phyloP scores from a whole-genome alignment of 2,113 vertebrate genomes.

The Burhinus bistriatus region DNA sequence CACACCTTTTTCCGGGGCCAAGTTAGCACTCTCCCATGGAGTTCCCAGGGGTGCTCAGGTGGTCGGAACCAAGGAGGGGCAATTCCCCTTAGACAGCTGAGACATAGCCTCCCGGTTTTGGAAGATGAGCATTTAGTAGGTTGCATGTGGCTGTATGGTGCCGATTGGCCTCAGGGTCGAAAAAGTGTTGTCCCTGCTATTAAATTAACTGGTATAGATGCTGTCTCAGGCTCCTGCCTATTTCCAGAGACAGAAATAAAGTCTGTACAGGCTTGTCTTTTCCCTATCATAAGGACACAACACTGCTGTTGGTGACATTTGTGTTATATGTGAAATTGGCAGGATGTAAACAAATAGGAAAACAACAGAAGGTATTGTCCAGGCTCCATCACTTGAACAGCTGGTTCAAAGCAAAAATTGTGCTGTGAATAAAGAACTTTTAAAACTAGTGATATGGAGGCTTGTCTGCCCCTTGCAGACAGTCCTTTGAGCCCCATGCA shows the following conservation, averaged over 20 bases:
- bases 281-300: background rate
- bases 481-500: background rate
- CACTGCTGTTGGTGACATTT: background rate
- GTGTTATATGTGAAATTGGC: background rate
- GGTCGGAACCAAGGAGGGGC: background rate
- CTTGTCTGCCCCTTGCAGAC: background rate
- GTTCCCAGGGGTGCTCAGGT: background rate
- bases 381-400: constrained; percentile 3
- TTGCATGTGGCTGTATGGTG: background rate
- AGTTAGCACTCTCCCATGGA: background rate
- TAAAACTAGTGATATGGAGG: background rate
- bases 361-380: constrained; percentile 45
- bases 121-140: background rate
- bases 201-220: background rate
- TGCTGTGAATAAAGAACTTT: background rate
- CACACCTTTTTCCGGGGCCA: background rate
- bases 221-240: background rate
- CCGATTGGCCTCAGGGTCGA: background rate
- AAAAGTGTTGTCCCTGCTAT: background rate
- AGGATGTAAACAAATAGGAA: constrained; percentile 39
- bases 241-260: background rate
- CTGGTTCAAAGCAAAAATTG: constrained; percentile 6
- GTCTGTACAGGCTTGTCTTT: background rate
- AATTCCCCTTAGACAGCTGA: background rate
- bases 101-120: background rate